Base-by-base conservation (phyloP, 2,888 invertebrate genomes). In the Encarsia formosa region DNA sequence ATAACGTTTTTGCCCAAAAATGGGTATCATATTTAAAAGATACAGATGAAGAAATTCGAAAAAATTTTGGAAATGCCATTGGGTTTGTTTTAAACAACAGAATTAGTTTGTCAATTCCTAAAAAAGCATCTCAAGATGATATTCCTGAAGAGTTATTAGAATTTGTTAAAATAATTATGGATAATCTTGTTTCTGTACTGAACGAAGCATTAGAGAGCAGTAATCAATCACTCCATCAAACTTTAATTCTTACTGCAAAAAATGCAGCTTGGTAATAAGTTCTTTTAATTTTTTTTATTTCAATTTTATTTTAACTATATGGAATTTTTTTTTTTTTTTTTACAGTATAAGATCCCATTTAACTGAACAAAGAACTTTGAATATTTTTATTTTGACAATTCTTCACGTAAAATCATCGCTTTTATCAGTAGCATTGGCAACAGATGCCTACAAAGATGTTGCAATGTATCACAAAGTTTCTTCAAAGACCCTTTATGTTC, bases 361-460 rank as follows among this genome's bases (percentile, higher is more conserved):
- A 23, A 66, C 65, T 11, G 71, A 72, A 50, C 62, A 60, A 16
- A 80, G 81, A 63, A 72, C 83, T 11, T 68, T 83, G 1, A 76
- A 81, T 9, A 80, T 82, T 63, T 83, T 81, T 63, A 78, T 85
- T 26, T 81, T 85, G 77, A 78, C 71, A 6, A 66, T 71, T 57
- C 53, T 73, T 22, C 69, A 83, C 61, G 81, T 82, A 11, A 80
- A 79, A 45, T 82, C 83, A 41, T 75, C 77, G 31, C 74, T 80
- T 22, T 75, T 78, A 13, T 63, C 64, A 22, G 60, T 72, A 6
- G 76, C 80, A 2, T 79, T 80, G 62, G 84, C 85, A 11, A 77
- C 78, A 1, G 75, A 79, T 8, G 79, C 78, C 60, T 74, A 82
- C 23, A 75, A 78, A 61, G 79, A 82, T 60, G 74, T 85, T 9